Conservation (phyloP, 2,888 invertebrate species). For the Hirtodrosophila duncani region DNA sequence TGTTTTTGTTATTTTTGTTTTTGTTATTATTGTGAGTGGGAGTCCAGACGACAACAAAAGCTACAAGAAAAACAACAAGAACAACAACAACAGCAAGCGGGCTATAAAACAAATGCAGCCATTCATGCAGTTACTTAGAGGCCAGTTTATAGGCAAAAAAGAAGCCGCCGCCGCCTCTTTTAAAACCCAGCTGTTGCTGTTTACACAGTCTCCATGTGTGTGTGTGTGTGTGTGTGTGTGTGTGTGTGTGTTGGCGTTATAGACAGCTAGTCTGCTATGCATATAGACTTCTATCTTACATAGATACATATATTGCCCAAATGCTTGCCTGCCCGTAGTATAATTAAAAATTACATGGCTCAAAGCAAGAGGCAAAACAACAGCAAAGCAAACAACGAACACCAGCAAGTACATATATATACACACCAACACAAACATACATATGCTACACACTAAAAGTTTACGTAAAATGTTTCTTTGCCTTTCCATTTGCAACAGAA, state of each 20-base stretch:
- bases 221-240: too few species aligned
- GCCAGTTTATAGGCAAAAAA: background rate
- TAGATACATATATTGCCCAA: too few species aligned
- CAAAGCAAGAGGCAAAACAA: constrained; percentile 26
- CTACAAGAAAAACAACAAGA: constrained; percentile 10
- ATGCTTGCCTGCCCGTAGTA: constrained; percentile 14
- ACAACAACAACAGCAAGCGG: constrained; percentile 11
- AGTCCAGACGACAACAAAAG: constrained; percentile 39
- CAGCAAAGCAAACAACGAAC: constrained; percentile 19
- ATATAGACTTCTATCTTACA: too few species aligned
- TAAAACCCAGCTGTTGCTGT: too few species aligned
- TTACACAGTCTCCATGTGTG: too few species aligned
- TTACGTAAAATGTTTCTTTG: constrained; percentile 1
- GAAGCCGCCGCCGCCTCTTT: too few species aligned
- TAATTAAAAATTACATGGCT: constrained; percentile 55
- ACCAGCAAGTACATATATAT: too few species aligned
- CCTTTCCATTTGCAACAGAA: constrained; percentile 4
- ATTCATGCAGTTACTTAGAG: constrained; percentile 44
- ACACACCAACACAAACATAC: constrained; percentile 6
- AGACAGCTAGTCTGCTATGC: too few species aligned
- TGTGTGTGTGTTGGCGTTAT: too few species aligned
- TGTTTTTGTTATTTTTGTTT: constrained; percentile 18
- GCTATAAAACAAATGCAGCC: constrained; percentile 51
- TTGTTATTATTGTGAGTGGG: constrained; percentile 33
- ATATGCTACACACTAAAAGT: constrained; percentile 25